Conservation (phyloP, 2,888 invertebrate species). For the Caenorhabditis sinica region DNA sequence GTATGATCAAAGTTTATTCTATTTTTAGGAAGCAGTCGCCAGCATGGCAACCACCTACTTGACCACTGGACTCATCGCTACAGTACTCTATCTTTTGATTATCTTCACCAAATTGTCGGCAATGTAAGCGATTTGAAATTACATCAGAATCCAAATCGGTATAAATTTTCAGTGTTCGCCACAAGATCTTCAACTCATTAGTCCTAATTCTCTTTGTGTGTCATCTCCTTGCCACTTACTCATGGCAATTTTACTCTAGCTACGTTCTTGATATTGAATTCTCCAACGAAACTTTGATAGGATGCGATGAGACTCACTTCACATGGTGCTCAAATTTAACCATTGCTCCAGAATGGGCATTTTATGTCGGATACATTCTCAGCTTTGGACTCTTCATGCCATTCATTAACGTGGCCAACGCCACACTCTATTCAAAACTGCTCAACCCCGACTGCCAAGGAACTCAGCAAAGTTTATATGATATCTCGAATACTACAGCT, state of each 20-base stretch:
- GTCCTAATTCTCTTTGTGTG: conserved; percentile 50
- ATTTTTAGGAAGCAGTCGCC: conserved; percentile 56
- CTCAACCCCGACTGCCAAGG: conserved; percentile 61
- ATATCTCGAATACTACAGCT: conserved; percentile 62
- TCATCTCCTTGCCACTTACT: conserved; percentile 57
- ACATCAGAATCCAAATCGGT: background rate
- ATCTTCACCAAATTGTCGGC: conserved; percentile 60
- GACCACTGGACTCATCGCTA: conserved; percentile 62
- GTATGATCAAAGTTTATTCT: background rate
- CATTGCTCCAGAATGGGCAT: conserved; percentile 47
- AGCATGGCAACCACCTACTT: conserved; percentile 63
- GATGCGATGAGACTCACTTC: conserved; percentile 50
- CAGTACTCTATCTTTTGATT: conserved; percentile 54
- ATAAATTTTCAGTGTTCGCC: conserved; percentile 51
- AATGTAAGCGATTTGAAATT: conserved; percentile 3
- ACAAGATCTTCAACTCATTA: conserved; percentile 55
- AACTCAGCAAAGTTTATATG: conserved; percentile 64
- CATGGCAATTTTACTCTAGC: conserved; percentile 58
- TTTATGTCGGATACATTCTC: conserved; percentile 60
- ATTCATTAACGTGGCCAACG: conserved; percentile 63
- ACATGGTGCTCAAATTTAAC: conserved; percentile 43
- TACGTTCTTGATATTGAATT: conserved; percentile 19
- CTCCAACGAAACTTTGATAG: conserved; percentile 41
- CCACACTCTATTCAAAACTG: conserved; percentile 60
- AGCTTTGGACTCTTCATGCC: conserved; percentile 63